Conservation (phyloP, 2,113 vertebrate species). For the Sinocyclocheilus maitianheensis region DNA sequence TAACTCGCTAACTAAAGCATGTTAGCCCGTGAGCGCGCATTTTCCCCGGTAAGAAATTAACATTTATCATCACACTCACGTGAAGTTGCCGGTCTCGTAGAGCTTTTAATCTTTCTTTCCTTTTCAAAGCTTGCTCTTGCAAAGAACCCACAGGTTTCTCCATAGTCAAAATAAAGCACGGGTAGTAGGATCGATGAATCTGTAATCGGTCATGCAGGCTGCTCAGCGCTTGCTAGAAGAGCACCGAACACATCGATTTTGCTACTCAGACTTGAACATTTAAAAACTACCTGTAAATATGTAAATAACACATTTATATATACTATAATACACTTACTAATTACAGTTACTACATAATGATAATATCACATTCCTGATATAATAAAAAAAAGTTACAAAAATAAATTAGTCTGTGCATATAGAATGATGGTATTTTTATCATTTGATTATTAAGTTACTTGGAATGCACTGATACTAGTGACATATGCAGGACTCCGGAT, state of each 20-base stretch:
- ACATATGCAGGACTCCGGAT: no score
- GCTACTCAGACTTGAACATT: neutral
- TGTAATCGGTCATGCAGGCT: slow-evolving; percentile 57
- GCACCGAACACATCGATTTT: slow-evolving; percentile 63
- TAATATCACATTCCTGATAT: neutral
- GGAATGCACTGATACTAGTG: no score
- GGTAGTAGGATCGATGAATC: slow-evolving; percentile 46
- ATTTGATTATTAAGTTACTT: no score
- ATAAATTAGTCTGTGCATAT: neutral
- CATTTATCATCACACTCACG: slow-evolving; percentile 56
- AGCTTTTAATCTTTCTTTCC: slow-evolving; percentile 86
- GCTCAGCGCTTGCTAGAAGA: slow-evolving; percentile 38
- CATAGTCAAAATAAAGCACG: slow-evolving; percentile 72
- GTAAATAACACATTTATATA: neutral
- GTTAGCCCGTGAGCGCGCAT: neutral
- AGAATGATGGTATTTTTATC: no score
- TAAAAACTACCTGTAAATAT: neutral
- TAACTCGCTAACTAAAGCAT: neutral
- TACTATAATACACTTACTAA: neutral
- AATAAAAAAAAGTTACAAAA: neutral
- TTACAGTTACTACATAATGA: neutral
- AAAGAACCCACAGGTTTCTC: slow-evolving; percentile 75
- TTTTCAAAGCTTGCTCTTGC: slow-evolving; percentile 83
- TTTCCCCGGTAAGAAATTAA: neutral
- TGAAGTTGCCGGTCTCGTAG: slow-evolving; percentile 76